Evolutionary conservation across 2,888 invertebrate species (phyloP).

Genomic region (Phengaris alcon): DNA sequence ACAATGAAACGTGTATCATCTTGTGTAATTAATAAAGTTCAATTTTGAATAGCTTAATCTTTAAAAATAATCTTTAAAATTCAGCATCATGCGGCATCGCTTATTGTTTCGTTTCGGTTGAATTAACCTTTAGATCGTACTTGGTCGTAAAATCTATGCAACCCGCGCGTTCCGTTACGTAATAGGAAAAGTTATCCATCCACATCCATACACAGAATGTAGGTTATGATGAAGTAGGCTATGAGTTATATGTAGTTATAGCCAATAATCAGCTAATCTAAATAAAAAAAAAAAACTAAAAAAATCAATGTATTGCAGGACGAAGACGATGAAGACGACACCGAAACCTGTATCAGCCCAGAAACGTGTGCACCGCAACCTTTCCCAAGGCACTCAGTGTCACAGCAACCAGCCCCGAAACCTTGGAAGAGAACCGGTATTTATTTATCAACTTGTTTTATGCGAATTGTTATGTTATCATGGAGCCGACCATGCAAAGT

Average conservation of each 20-base stretch:
- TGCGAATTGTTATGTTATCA: background rate
- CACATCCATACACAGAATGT: background rate
- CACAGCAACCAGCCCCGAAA: constrained; percentile 63
- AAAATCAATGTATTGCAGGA: constrained; percentile 49
- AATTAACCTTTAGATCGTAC: background rate
- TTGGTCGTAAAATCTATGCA: background rate
- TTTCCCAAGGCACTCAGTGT: constrained; percentile 66
- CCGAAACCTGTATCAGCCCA: constrained; percentile 66
- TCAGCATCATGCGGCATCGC: no score
- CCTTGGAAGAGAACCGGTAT: constrained; percentile 77
- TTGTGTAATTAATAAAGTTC: no score
- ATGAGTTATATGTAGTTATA: no score
- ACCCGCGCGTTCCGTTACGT: background rate
- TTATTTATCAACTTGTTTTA: constrained; percentile 40
- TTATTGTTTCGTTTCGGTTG: no score
- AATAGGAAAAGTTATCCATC: constrained; percentile 16
- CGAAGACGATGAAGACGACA: constrained; percentile 74
- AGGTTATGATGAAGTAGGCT: background rate
- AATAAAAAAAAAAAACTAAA: no score
- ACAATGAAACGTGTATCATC: no score
- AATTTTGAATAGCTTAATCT: no score
- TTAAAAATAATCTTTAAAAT: no score
- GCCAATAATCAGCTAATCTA: no score
- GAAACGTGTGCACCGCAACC: constrained; percentile 69
- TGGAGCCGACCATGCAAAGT: no score